A percentile compares a stretch with the other conserved stretches of the same genome.
Evolutionary conservation across 2,797 vertebrate species (phyloP).

Genomic region (Aeoliscus strigatus): DNA sequence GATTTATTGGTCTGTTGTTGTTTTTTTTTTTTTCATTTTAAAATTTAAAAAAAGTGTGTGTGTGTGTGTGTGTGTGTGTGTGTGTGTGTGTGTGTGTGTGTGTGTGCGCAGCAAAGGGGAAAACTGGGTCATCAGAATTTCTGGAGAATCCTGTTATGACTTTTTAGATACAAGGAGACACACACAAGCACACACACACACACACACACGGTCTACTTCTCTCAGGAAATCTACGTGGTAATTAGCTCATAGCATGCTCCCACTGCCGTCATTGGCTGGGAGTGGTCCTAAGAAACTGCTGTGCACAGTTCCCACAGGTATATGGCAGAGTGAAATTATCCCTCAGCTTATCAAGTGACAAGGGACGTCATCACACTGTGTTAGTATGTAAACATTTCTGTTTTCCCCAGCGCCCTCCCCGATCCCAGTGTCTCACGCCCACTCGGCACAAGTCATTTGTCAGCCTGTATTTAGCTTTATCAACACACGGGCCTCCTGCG

Average conservation of each 20-base stretch:
- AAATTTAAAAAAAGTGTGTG: no score
- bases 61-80: no score
- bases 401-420: constrained; percentile 35
- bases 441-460: constrained; percentile 61
- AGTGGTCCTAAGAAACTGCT: constrained; percentile 48
- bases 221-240: constrained; percentile 67
- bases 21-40: no score
- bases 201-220: constrained; percentile 52
- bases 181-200: no score
- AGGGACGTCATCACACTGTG: constrained; percentile 60
- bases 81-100: no score
- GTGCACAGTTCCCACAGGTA: constrained; percentile 47
- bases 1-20: no score
- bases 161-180: constrained; percentile 27
- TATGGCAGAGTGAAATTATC: constrained; percentile 58
- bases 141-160: no score
- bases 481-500: constrained; percentile 37
- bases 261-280: constrained; percentile 61
- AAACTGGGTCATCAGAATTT: no score
- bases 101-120: no score
- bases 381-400: constrained; percentile 67
- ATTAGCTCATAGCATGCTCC: constrained; percentile 58
- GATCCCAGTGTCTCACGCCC: constrained; percentile 52
- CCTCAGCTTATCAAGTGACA: constrained; percentile 39
- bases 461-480: constrained; percentile 66